Evolutionary conservation across 2,888 invertebrate genomes (phyloP).

Genomic region (Agrenia bidenticulata): DNA sequence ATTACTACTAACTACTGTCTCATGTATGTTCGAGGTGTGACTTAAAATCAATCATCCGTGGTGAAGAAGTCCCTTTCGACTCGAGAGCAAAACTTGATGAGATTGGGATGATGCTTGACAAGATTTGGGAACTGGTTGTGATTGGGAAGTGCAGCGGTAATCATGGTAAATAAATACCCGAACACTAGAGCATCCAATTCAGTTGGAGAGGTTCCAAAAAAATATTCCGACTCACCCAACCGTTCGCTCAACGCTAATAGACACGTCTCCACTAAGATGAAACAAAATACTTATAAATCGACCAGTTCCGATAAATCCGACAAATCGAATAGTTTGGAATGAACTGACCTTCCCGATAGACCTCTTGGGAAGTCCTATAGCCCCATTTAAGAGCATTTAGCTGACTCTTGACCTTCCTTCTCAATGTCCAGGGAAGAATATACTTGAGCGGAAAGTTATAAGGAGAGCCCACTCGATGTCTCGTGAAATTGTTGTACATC

Average conservation of each 20-base stretch:
- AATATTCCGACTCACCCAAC: slow-evolving; percentile 75
- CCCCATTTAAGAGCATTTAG: slow-evolving; percentile 80
- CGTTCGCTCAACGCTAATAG: slow-evolving; percentile 84
- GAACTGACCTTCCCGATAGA: slow-evolving; percentile 56
- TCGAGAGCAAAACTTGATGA: slow-evolving; percentile 78
- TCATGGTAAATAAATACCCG: slow-evolving; percentile 92
- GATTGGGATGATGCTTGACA: slow-evolving; percentile 71
- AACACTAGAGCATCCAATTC: slow-evolving; percentile 95
- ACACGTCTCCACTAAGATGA: slow-evolving; percentile 72
- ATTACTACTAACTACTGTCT: too few species aligned
- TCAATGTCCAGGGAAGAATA: slow-evolving; percentile 76
- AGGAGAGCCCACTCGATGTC: slow-evolving; percentile 79
- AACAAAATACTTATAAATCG: slow-evolving; percentile 3
- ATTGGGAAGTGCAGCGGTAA: slow-evolving; percentile 80
- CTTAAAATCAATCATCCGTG: slow-evolving; percentile 4
- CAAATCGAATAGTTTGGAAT: neutral
- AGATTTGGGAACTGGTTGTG: slow-evolving; percentile 73
- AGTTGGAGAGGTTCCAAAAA: slow-evolving; percentile 80
- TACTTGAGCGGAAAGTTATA: slow-evolving; percentile 91
- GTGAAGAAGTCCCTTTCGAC: slow-evolving; percentile 79
- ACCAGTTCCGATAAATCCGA: neutral
- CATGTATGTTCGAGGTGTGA: too few species aligned
- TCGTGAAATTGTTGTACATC: slow-evolving; percentile 69
- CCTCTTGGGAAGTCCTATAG: slow-evolving; percentile 74
- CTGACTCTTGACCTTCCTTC: slow-evolving; percentile 67